Evolutionary conservation across 2,888 invertebrate species (phyloP).

Genomic region (Trachelus stipa): DNA sequence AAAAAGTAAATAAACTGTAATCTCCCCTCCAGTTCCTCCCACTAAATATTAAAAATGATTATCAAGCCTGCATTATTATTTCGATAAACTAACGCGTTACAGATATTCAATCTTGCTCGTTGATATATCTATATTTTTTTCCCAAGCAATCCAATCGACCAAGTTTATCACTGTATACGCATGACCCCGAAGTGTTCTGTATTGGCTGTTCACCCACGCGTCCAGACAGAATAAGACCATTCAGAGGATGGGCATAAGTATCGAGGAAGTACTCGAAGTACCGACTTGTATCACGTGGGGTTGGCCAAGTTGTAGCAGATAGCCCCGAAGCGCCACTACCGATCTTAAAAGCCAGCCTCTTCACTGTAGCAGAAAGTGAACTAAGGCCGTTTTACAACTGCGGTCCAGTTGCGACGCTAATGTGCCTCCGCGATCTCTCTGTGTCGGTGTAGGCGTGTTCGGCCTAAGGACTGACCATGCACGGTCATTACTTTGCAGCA

Average conservation of each 20-base stretch:
- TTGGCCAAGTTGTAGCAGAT: constrained; percentile 28
- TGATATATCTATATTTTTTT: background rate
- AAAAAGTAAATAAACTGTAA: background rate
- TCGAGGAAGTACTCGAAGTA: constrained; percentile 52
- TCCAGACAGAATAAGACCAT: constrained; percentile 64
- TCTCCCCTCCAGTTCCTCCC: background rate
- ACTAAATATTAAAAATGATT: background rate
- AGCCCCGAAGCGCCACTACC: constrained; percentile 42
- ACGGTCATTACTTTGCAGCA: constrained; percentile 51
- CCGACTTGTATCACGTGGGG: constrained; percentile 26
- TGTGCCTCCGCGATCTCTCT: constrained; percentile 32
- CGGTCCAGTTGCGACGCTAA: constrained; percentile 55
- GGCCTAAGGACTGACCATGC: constrained; percentile 39
- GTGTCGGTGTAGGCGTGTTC: constrained; percentile 50
- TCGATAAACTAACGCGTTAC: background rate
- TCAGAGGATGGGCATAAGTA: constrained; percentile 57
- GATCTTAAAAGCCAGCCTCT: constrained; percentile 15
- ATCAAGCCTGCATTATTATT: background rate
- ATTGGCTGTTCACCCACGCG: constrained; percentile 55
- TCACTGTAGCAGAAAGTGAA: constrained; percentile 16
- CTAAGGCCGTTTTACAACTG: constrained; percentile 48
- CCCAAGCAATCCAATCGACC: background rate
- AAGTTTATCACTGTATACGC: constrained; percentile 30
- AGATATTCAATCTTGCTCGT: background rate
- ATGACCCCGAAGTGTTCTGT: constrained; percentile 47